These are phyloP conservation scores for Passer domesticus DNA, from an alignment of 2,113 vertebrate species.

Conservation along the genomic window DNA sequence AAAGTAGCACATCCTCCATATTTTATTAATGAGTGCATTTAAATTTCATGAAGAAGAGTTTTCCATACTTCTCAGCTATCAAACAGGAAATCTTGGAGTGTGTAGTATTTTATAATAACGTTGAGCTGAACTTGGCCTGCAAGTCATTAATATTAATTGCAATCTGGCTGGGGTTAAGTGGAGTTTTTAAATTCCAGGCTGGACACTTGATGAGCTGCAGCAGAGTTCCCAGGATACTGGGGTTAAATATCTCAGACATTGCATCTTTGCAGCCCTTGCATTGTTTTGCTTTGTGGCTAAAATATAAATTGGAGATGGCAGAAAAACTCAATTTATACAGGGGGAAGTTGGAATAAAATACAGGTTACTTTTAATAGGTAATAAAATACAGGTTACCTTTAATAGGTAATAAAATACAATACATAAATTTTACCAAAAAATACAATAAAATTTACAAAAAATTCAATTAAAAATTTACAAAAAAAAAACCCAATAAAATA, in stretches of 20 bases:
- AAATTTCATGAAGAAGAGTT: constrained; percentile 24
- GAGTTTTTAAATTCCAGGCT: background rate
- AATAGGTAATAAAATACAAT: background rate
- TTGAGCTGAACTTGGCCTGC: background rate
- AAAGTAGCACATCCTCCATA: constrained; percentile 49
- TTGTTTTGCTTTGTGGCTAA: background rate
- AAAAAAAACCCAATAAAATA: background rate
- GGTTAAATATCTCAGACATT: background rate
- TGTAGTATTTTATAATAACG: background rate
- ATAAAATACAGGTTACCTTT: background rate
- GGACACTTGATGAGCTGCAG: background rate
- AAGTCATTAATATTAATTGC: background rate
- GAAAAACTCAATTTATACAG: background rate
- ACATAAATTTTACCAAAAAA: background rate
- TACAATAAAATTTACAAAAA: background rate
- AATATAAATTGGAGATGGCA: background rate
- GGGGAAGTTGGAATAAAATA: background rate
- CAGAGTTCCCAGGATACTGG: background rate
- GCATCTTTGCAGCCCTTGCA: background rate
- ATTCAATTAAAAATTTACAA: no score
- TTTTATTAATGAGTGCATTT: constrained; percentile 48
- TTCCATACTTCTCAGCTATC: background rate
- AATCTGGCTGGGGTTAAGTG: background rate
- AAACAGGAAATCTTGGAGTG: background rate
- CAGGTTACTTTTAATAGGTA: background rate